These are phyloP conservation scores for Eretmochelys imbricata DNA, from an alignment of 2,113 vertebrate species.

Conservation along the genomic window DNA sequence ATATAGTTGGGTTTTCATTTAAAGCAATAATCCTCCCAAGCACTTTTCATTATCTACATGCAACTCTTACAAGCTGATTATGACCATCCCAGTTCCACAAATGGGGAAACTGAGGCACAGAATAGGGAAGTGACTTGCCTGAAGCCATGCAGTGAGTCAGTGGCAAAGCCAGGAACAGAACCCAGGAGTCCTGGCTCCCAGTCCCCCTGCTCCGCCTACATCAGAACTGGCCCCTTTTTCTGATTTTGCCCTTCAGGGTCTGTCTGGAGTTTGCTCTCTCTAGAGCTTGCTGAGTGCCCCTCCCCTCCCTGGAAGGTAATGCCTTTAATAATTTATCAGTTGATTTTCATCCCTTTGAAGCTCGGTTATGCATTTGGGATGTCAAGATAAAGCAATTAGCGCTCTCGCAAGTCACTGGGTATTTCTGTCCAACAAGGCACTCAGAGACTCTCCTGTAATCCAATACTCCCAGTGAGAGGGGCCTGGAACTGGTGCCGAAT, in stretches of 20 bases:
- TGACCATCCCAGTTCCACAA: not conserved
- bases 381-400: slow-evolving; percentile 70
- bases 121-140: not conserved
- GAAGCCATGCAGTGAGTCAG: accelerated
- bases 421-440: slow-evolving; percentile 24
- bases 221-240: not conserved
- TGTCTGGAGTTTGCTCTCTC: not conserved
- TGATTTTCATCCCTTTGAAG: slow-evolving; percentile 58
- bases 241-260: not conserved
- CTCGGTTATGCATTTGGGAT: slow-evolving; percentile 34
- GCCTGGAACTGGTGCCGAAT: not conserved
- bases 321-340: slow-evolving; percentile 41
- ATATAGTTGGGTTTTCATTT: not conserved
- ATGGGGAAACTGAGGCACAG: not conserved
- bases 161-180: not conserved
- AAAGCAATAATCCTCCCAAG: not conserved
- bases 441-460: slow-evolving; percentile 22
- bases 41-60: not conserved
- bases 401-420: slow-evolving; percentile 42
- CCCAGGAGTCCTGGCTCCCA: not conserved
- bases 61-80: not conserved
- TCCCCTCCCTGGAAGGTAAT: slow-evolving; percentile 4
- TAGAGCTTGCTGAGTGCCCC: not conserved
- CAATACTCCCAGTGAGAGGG: slow-evolving; percentile 18
- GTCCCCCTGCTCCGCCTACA: not conserved